Evolutionary conservation across 2,113 vertebrate species (phyloP).

Genomic region (Pollachius pollachius): DNA sequence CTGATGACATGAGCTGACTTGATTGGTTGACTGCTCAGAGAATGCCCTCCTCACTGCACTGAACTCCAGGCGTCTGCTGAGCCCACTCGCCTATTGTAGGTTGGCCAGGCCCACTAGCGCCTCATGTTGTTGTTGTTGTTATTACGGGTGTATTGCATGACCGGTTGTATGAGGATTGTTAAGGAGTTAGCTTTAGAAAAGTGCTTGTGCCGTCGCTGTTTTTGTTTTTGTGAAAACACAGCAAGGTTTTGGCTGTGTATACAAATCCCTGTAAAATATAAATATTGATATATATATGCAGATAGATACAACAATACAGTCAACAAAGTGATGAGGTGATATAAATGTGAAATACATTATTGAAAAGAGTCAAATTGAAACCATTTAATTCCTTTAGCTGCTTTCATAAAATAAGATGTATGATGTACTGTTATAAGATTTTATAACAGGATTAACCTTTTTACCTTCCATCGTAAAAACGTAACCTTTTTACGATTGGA

Average conservation of each 20-base stretch:
- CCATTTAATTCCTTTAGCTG: too few relatives aligned
- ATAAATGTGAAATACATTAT: neutral
- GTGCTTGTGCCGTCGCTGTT: slow-evolving; percentile 17
- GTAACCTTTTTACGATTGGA: too few relatives aligned
- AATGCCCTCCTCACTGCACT: slow-evolving; percentile 70
- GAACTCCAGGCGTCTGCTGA: slow-evolving; percentile 65
- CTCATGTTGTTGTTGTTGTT: slow-evolving; percentile 1
- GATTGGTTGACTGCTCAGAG: slow-evolving; percentile 54
- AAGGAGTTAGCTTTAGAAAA: slow-evolving; percentile 2
- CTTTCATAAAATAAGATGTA: too few relatives aligned
- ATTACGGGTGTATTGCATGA: slow-evolving; percentile 60
- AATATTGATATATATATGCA: neutral
- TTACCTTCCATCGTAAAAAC: too few relatives aligned
- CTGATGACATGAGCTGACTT: slow-evolving; percentile 33
- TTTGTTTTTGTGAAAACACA: neutral
- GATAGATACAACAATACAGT: neutral
- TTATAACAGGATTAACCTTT: too few relatives aligned
- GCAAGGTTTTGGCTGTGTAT: neutral
- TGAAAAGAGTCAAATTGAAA: too few relatives aligned
- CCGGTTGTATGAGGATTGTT: slow-evolving; percentile 26
- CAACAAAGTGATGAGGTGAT: neutral
- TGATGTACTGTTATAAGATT: too few relatives aligned
- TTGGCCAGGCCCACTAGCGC: slow-evolving; percentile 38
- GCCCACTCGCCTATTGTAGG: slow-evolving; percentile 41
- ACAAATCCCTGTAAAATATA: neutral